Evolutionary conservation across 2,113 vertebrate species (phyloP).

Genomic region (Gavialis gangeticus): DNA sequence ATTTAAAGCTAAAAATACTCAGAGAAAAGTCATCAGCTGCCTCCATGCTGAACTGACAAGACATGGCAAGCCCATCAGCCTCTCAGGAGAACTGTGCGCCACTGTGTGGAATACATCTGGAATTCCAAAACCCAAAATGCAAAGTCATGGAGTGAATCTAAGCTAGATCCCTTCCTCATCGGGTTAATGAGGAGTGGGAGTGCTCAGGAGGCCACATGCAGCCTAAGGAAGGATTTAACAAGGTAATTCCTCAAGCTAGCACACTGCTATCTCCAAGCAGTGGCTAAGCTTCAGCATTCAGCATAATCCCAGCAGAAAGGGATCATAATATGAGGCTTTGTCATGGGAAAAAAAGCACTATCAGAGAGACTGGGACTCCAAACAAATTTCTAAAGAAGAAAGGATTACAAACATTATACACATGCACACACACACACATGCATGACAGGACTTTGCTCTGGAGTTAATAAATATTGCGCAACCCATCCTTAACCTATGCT

Average conservation of each 20-base stretch:
- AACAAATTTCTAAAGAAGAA: background rate
- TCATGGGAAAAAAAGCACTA: background rate
- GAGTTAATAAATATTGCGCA: background rate
- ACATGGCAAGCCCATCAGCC: background rate
- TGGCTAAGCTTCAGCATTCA: background rate
- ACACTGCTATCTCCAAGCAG: background rate
- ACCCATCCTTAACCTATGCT: background rate
- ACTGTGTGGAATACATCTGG: background rate
- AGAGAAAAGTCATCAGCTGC: background rate
- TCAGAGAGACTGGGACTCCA: background rate
- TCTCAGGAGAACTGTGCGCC: background rate
- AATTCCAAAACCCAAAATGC: background rate
- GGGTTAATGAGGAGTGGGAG: background rate
- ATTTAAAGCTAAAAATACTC: background rate
- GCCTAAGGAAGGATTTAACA: background rate
- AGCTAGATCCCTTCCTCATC: background rate
- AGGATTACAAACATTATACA: background rate
- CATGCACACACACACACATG: too few relatives aligned
- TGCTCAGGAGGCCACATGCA: background rate
- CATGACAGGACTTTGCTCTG: background rate
- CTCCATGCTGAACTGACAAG: background rate
- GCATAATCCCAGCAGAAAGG: background rate
- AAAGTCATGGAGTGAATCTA: background rate
- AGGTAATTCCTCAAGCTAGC: background rate
- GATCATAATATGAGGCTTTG: background rate